Percentiles rank a stretch among this genome's conserved stretches.
phyloP scores from a whole-genome alignment of 2,113 vertebrate genomes.

The Chunga burmeisteri region DNA sequence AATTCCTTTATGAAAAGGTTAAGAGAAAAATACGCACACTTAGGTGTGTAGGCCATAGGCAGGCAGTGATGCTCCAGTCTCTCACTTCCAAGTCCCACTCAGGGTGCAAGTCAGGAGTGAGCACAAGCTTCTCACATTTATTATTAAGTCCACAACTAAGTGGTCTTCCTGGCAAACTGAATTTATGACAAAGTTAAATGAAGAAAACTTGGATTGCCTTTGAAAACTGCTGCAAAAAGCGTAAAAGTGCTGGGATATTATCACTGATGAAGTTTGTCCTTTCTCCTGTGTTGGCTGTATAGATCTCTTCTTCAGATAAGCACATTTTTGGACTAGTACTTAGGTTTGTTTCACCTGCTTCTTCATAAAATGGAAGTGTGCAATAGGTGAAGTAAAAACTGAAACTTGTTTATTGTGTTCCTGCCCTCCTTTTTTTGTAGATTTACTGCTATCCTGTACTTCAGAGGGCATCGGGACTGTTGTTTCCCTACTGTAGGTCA shows the following conservation, averaged over 20 bases:
- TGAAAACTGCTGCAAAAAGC: neutral
- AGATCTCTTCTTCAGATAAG: neutral
- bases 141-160: neutral
- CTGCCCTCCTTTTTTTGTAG: neutral
- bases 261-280: neutral
- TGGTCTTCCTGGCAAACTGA: neutral
- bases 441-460: neutral
- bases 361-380: neutral
- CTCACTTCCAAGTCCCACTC: neutral
- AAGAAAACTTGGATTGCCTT: neutral
- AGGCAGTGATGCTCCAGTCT: neutral
- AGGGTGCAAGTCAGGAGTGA: neutral
- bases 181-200: neutral
- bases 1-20: neutral
- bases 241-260: neutral
- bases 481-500: neutral
- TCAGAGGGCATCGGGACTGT: neutral
- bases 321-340: neutral
- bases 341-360: neutral
- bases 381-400: neutral
- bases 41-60: neutral
- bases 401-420: neutral
- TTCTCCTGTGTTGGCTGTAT: neutral
- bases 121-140: neutral
- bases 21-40: accelerated